Evolutionary conservation across 92 coral and sea anemone genomes (phyloP).

Genomic region (Paragorgia papillata): DNA sequence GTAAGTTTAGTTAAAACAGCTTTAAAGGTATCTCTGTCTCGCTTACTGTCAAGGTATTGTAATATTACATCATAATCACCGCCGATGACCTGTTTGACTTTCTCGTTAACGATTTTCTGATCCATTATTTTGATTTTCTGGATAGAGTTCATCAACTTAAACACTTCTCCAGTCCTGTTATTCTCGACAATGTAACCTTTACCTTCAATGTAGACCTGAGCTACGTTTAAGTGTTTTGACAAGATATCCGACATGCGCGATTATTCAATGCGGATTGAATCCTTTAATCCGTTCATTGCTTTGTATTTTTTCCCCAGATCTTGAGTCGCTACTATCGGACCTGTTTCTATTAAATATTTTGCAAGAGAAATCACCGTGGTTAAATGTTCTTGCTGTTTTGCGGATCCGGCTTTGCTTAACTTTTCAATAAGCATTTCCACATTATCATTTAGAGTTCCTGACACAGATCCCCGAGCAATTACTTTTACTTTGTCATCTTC

Average conservation of each 20-base stretch:
- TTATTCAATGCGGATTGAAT: too few species aligned
- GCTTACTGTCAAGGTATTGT: constrained; percentile 47
- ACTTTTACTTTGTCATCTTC: constrained; percentile 36
- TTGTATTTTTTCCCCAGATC: constrained; percentile 44
- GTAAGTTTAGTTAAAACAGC: constrained; percentile 36
- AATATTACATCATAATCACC: background rate
- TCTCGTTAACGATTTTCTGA: constrained; percentile 21
- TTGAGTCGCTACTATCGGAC: constrained; percentile 55
- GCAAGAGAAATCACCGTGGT: constrained; percentile 52
- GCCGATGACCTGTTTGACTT: constrained; percentile 6
- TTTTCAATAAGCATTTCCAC: constrained; percentile 43
- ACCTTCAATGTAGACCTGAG: constrained; percentile 50
- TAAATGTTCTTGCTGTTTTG: constrained; percentile 52
- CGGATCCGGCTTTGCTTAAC: constrained; percentile 8
- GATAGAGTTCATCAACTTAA: constrained; percentile 23
- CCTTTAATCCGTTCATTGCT: constrained; percentile 41
- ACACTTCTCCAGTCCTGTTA: constrained; percentile 3
- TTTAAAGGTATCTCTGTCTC: too few species aligned
- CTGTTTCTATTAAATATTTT: constrained; percentile 42
- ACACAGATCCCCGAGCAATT: constrained; percentile 25
- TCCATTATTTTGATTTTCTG: constrained; percentile 4
- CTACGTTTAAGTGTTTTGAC: constrained; percentile 50
- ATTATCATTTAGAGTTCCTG: constrained; percentile 31
- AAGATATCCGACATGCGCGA: constrained; percentile 18
- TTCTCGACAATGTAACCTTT: constrained; percentile 49